A percentile compares a stretch with the other conserved stretches of the same genome.
Evolutionary conservation across 2,113 vertebrate species (phyloP).

Genomic region (Tautogolabrus adspersus): DNA sequence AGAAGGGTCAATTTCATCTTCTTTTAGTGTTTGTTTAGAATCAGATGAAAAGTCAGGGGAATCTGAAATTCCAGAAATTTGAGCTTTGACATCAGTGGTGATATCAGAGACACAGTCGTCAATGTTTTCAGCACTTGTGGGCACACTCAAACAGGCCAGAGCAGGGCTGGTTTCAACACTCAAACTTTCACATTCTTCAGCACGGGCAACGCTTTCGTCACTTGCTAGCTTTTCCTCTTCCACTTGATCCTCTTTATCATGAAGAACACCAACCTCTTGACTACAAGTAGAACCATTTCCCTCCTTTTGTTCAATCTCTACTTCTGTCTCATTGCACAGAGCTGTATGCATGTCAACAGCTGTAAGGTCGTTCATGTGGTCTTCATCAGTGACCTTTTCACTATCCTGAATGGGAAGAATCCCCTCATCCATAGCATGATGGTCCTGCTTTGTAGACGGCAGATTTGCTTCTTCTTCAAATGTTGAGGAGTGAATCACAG

Average conservation of each 20-base stretch:
- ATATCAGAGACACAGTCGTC: neutral
- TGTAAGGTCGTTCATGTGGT: neutral
- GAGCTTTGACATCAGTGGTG: neutral
- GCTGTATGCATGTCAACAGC: neutral
- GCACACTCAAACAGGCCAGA: neutral
- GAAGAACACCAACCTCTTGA: neutral
- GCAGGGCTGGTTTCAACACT: neutral
- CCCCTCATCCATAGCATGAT: neutral
- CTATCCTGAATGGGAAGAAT: accelerated
- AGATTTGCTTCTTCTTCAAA: slow-evolving; percentile 4
- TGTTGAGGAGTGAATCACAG: neutral
- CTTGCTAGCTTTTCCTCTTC: neutral
- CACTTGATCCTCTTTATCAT: neutral
- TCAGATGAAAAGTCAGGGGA: neutral
- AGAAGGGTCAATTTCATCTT: slow-evolving; percentile 1
- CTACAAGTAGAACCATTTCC: neutral
- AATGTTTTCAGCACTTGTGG: neutral
- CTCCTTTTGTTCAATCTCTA: neutral
- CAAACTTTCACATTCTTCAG: neutral
- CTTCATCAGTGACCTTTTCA: neutral
- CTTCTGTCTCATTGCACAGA: neutral
- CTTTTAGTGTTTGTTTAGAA: neutral
- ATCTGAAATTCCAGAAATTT: neutral
- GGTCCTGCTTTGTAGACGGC: slow-evolving; percentile 5
- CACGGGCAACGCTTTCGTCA: neutral